Base-by-base conservation (phyloP, 1,140 invertebrate genomes). In the Panagrolaimus sp. region DNA sequence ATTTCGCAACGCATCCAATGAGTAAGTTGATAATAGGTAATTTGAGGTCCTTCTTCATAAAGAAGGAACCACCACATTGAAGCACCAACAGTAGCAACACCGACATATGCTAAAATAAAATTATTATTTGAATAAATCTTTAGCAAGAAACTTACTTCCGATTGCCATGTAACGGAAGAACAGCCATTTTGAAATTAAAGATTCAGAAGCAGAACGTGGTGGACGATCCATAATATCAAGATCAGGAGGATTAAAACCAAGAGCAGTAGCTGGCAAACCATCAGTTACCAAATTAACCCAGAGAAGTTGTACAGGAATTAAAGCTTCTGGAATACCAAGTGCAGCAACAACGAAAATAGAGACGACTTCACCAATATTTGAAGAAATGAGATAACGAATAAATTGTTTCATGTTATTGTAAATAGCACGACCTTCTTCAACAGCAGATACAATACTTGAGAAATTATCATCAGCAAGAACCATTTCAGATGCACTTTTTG, bases 331-430 rank as follows among this genome's bases (percentile, higher is more conserved):
- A 77, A 99, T 90, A 74, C 78, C 78, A 43, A 98, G 89, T 78
- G 96, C 96, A 84, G 96, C 96, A 79, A 96, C 98, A 86, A 99
- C 87, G 90, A 99, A 99, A 87, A 99, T 99, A 86, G 92, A 90
- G 74, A 73, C 93, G 74, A 96, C 96, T 87, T 99, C 96, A 88
- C 96, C 96, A 87, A 99, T 96, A 87, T 99, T 99, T 77, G 96
- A 99, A 63, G 96, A 98, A 84, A 99, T 99, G 72, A 99, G 88
- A 85, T 99, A 99, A 84, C 96, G 91, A 86, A 99, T 99, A 85
- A 99, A 99, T 86, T 99, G 96, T 86, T 99, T 99, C 96, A 98
- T 99, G 89, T 99, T 99, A 88, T 98, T 99, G 87, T 96, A 96
- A 84, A 96, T 96, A 78, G 93, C 92, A 84, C 92, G 89, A 84